A percentile compares a stretch with the other conserved stretches of the same genome.
Evolutionary conservation across 2,888 invertebrate species (phyloP).

Genomic region (Xanthia icteritia): DNA sequence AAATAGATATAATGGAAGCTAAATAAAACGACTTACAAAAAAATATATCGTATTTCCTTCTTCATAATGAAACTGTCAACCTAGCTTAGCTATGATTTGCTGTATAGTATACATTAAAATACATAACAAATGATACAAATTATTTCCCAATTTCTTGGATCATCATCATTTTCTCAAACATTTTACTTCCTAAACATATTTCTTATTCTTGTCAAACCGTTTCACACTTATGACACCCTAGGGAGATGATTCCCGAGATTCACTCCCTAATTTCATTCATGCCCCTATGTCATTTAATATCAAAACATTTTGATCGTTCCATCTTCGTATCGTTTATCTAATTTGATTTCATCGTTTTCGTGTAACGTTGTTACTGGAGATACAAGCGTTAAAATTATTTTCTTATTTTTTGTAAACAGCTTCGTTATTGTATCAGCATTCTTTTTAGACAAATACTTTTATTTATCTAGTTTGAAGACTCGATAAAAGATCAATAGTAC

Average conservation of each 20-base stretch:
- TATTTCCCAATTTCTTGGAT: background rate
- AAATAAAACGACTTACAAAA: background rate
- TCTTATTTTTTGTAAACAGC: background rate
- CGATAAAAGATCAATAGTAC: too few relatives aligned
- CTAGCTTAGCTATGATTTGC: background rate
- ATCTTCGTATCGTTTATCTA: constrained; percentile 39
- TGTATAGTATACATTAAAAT: constrained; percentile 1
- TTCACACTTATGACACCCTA: constrained; percentile 4
- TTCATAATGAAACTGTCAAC: too few relatives aligned
- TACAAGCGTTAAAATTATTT: constrained; percentile 8
- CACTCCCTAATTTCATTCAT: constrained; percentile 1
- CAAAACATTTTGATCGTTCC: constrained; percentile 52
- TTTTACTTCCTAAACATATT: constrained; percentile 22
- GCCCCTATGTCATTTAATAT: constrained; percentile 44
- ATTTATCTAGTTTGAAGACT: background rate
- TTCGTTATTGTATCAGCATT: background rate
- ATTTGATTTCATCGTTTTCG: constrained; percentile 31
- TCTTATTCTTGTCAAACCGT: constrained; percentile 6
- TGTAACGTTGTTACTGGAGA: constrained; percentile 27
- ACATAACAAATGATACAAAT: background rate
- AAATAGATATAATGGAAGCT: background rate
- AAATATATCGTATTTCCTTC: background rate
- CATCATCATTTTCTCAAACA: background rate
- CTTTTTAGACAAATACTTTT: background rate
- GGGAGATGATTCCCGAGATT: constrained; percentile 22